These are phyloP conservation scores for Tenthredo amoena DNA, from an alignment of 2,888 invertebrate species.

Conservation along the genomic window DNA sequence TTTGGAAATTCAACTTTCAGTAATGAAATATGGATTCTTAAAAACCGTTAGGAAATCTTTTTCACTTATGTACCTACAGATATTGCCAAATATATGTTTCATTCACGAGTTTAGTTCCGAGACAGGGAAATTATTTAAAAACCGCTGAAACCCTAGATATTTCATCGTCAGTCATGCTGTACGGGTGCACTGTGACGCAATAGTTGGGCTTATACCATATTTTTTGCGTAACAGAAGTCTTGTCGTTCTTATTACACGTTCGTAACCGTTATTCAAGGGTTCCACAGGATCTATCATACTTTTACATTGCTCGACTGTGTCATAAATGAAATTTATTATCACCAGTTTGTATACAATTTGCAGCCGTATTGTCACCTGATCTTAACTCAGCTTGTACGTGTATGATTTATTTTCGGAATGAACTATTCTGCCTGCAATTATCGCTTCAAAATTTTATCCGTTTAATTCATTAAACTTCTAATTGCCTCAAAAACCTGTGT, in stretches of 20 bases:
- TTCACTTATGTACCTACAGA: not conserved
- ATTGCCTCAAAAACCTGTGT: too few species aligned
- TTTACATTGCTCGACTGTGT: not conserved
- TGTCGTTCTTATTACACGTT: not conserved
- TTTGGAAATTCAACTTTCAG: not conserved
- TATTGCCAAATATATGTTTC: not conserved
- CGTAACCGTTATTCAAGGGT: constrained; percentile 18
- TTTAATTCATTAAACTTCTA: too few species aligned
- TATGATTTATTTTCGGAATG: not conserved
- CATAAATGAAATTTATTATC: not conserved
- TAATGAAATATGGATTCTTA: not conserved
- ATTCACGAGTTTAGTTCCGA: not conserved
- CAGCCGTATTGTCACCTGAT: not conserved
- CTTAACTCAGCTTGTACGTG: not conserved
- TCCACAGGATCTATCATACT: not conserved
- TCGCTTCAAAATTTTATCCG: not conserved
- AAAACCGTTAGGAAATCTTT: not conserved
- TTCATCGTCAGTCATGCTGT: constrained; percentile 5
- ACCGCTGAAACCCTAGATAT: constrained; percentile 34
- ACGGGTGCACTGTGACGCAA: constrained; percentile 34
- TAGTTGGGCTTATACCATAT: constrained; percentile 1
- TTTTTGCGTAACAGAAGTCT: constrained; percentile 32
- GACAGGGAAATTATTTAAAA: not conserved
- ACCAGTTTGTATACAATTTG: not conserved
- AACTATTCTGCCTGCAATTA: not conserved